phyloP scores from a whole-genome alignment of 1,140 invertebrate species.

The Heliothis subflexa region DNA sequence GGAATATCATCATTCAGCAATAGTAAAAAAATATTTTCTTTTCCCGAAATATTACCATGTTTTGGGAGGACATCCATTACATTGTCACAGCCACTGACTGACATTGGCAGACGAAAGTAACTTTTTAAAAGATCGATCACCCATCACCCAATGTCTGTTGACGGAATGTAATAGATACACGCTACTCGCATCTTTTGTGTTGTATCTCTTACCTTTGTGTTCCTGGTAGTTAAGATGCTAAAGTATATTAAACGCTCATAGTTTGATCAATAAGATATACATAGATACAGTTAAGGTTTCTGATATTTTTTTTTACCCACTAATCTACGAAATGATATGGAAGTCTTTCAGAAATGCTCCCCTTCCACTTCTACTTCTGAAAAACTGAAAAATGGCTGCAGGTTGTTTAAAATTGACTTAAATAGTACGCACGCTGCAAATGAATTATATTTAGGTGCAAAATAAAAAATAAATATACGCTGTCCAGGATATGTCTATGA shows the following conservation, averaged over 20 bases:
- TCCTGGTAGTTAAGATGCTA: too few relatives aligned
- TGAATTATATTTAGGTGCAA: background rate
- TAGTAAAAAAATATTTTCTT: background rate
- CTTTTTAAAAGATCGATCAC: constrained; percentile 37
- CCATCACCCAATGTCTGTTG: background rate
- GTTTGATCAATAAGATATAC: too few relatives aligned
- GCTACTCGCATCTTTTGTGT: background rate
- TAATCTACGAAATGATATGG: too few relatives aligned
- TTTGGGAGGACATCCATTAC: constrained; percentile 13
- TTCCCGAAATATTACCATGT: background rate
- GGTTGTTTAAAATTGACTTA: too few relatives aligned
- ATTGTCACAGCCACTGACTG: background rate
- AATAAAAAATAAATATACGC: constrained; percentile 2
- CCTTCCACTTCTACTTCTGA: too few relatives aligned
- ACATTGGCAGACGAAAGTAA: constrained; percentile 12
- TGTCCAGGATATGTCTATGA: constrained; percentile 1
- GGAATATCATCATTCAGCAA: background rate
- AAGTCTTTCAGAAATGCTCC: too few relatives aligned
- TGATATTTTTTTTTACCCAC: too few relatives aligned
- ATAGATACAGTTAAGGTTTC: too few relatives aligned
- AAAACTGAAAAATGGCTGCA: too few relatives aligned
- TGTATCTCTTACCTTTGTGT: background rate
- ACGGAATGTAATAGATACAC: background rate
- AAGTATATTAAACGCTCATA: too few relatives aligned
- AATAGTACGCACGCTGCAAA: too few relatives aligned